Evolutionary conservation across 2,888 invertebrate genomes (phyloP).

Genomic region (Lordiphosa fenestrarum): DNA sequence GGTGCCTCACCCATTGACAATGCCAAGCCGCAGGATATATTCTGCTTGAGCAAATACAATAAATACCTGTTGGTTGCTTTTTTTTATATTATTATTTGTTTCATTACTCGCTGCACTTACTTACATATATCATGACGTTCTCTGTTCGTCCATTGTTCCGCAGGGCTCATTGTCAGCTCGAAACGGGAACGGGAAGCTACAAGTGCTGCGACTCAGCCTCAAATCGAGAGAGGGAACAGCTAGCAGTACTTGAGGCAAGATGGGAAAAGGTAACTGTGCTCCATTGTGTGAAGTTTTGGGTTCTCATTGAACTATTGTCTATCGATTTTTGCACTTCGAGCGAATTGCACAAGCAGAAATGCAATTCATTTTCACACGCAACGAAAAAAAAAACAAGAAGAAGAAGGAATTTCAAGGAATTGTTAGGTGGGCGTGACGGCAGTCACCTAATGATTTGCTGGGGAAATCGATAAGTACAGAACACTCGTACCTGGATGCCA

Average conservation of each 20-base stretch:
- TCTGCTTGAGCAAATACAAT: constrained; percentile 71
- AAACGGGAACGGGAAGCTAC: constrained; percentile 52
- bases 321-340: constrained; percentile 67
- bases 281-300: constrained; percentile 42
- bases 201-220: constrained; percentile 39
- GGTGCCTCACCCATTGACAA: constrained; percentile 56
- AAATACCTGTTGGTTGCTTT: constrained; percentile 67
- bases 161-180: constrained; percentile 36
- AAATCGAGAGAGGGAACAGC: constrained; percentile 24
- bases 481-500: constrained; percentile 1
- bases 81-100: constrained; percentile 46
- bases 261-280: constrained; percentile 21
- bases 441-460: constrained; percentile 52
- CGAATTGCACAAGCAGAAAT: constrained; percentile 49
- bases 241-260: constrained; percentile 42
- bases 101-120: constrained; percentile 41
- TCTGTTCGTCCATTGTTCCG: constrained; percentile 44
- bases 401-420: constrained; percentile 33
- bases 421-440: constrained; percentile 17
- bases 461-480: constrained; percentile 29
- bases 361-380: constrained; percentile 65
- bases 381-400: background rate
- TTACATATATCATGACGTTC: constrained; percentile 25
- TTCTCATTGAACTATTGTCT: constrained; percentile 49
- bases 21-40: constrained; percentile 73